Percentiles rank a stretch among this genome's conserved stretches.
Evolutionary conservation across 2,888 invertebrate species (phyloP).

Genomic region (Diachrysia chrysitis): DNA sequence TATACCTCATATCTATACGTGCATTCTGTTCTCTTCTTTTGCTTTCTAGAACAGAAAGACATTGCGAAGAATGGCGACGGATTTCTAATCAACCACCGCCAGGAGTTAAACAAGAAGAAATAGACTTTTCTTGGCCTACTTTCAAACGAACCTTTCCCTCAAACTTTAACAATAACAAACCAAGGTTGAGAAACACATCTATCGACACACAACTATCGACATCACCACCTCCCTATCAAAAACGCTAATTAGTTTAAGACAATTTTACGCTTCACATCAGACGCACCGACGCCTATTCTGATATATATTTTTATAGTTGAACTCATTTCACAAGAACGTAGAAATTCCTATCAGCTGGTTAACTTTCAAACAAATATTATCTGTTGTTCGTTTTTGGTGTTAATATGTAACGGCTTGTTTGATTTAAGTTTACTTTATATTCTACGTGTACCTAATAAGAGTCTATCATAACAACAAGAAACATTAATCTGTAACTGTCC

Average conservation of each 20-base stretch:
- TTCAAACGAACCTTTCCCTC: neutral
- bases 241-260: constrained; percentile 41
- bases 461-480: no score
- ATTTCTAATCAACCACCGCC: no score
- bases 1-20: no score
- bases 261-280: constrained; percentile 36
- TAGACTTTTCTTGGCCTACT: neutral
- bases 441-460: no score
- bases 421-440: neutral
- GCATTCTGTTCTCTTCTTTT: no score
- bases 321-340: constrained; percentile 31
- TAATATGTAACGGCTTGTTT: neutral
- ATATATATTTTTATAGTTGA: constrained; percentile 25
- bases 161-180: neutral
- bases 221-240: constrained; percentile 10
- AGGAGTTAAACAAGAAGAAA: no score
- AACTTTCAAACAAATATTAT: constrained; percentile 48
- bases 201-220: constrained; percentile 25
- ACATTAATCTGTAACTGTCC: no score
- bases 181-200: constrained; percentile 6
- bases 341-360: constrained; percentile 23
- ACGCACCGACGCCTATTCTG: constrained; percentile 39
- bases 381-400: constrained; percentile 5
- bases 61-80: no score
- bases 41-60: no score